Percentiles rank a stretch among this genome's conserved stretches.
Evolutionary conservation across 2,888 invertebrate genomes (phyloP).

Genomic region (Corbicula japonica): DNA sequence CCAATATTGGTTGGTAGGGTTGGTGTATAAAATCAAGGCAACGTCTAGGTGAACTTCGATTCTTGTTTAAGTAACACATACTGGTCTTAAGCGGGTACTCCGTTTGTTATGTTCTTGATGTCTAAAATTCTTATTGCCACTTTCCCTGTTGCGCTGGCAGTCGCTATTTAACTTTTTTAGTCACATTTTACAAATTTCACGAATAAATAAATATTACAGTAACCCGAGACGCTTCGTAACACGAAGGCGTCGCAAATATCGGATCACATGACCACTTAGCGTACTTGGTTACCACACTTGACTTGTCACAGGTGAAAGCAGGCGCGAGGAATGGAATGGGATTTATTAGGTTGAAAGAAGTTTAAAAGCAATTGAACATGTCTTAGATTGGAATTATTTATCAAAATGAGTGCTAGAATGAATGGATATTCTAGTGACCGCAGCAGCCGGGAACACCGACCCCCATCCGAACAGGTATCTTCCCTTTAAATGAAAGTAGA

Average conservation of each 20-base stretch:
- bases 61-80: too few species aligned
- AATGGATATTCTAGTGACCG: slow-evolving; percentile 68
- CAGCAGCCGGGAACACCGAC: slow-evolving; percentile 63
- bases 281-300: slow-evolving; percentile 65
- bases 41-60: too few species aligned
- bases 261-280: slow-evolving; percentile 63
- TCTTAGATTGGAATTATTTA: slow-evolving; percentile 45
- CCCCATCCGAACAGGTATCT: slow-evolving; percentile 69
- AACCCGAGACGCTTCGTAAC: slow-evolving; percentile 15
- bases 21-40: too few species aligned
- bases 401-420: slow-evolving; percentile 63
- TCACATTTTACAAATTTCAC: too few species aligned
- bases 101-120: too few species aligned
- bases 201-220: too few species aligned
- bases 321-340: slow-evolving; percentile 37
- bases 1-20: too few species aligned
- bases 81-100: too few species aligned
- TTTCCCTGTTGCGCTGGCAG: too few species aligned
- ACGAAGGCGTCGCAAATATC: slow-evolving; percentile 34
- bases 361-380: slow-evolving; percentile 34
- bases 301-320: slow-evolving; percentile 61
- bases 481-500: slow-evolving; percentile 46
- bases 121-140: too few species aligned
- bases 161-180: too few species aligned
- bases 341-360: slow-evolving; percentile 6